phyloP scores from a whole-genome alignment of 2,797 vertebrate species.

The Mormyrops boulengeri region DNA sequence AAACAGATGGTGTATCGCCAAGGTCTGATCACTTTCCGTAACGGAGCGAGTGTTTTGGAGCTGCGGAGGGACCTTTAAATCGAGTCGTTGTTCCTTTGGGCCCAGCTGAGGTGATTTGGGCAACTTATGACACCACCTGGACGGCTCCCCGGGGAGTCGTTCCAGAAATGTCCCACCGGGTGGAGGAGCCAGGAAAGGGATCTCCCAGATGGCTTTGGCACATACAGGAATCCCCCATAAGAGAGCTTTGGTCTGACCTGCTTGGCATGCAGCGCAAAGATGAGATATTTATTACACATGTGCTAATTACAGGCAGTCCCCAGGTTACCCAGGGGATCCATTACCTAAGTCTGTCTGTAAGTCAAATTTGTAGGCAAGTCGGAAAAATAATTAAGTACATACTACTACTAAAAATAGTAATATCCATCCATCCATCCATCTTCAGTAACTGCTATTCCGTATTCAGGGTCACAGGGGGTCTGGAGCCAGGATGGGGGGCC shows the following conservation, averaged over 20 bases:
- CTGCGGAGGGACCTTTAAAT: background rate
- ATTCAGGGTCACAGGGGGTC: background rate
- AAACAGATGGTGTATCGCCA: background rate
- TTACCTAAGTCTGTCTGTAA: background rate
- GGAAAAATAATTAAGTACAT: background rate
- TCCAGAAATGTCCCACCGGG: background rate
- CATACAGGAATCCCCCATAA: background rate
- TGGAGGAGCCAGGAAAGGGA: background rate
- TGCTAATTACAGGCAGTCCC: background rate
- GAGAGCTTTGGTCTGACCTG: background rate
- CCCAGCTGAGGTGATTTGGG: background rate
- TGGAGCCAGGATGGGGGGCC: background rate
- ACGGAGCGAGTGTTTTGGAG: background rate
- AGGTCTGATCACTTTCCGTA: background rate
- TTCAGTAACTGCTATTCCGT: background rate
- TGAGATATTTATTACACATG: background rate
- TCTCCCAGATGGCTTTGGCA: background rate
- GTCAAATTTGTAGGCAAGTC: background rate
- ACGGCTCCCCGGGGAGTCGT: background rate
- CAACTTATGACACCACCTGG: background rate
- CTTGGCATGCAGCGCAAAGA: background rate
- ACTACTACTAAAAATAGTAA: background rate
- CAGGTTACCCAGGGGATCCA: background rate
- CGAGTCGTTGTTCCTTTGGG: background rate
- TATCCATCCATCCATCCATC: background rate